Percentiles rank a stretch among this genome's conserved stretches.
Conservation (phyloP, 2,113 vertebrate species). For the Collichthys lucidus region DNA sequence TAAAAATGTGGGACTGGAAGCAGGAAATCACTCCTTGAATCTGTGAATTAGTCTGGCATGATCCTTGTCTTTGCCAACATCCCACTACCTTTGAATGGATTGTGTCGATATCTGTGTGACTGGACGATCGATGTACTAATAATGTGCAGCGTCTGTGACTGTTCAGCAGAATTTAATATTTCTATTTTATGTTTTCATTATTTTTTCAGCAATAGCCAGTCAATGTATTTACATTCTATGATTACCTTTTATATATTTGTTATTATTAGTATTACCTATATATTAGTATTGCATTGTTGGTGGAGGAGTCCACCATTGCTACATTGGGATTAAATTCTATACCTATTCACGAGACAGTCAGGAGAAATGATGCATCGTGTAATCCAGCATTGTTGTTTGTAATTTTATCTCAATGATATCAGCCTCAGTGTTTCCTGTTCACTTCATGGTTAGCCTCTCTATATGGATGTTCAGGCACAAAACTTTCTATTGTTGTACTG, state of each 20-base stretch:
- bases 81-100: neutral
- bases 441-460: neutral
- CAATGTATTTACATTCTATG: neutral
- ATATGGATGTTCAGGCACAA: neutral
- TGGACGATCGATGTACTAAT: neutral
- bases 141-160: neutral
- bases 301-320: neutral
- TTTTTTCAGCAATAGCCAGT: neutral
- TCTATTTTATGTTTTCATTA: no score
- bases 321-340: neutral
- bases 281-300: neutral
- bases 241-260: neutral
- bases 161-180: neutral
- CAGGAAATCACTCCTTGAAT: neutral
- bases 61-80: neutral
- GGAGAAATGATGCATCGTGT: neutral
- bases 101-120: neutral
- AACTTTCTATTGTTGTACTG: neutral
- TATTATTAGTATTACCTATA: no score
- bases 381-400: neutral
- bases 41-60: neutral
- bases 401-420: neutral
- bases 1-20: neutral
- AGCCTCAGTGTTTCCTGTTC: neutral
- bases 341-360: neutral